Conservation (phyloP, 2,113 vertebrate species). For the Calonectris borealis region DNA sequence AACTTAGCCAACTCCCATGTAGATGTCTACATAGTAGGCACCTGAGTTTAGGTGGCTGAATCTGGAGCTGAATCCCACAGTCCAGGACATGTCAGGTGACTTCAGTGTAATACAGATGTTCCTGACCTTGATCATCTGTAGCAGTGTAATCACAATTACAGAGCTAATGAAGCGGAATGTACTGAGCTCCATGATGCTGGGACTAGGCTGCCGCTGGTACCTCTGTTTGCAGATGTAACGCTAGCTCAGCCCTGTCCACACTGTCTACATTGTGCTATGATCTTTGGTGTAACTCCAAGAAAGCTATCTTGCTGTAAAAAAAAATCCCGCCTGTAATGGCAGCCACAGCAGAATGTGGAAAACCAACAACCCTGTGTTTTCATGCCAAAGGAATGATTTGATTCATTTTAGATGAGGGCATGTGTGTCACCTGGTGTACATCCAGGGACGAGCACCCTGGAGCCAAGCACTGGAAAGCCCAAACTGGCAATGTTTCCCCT, state of each 20-base stretch:
- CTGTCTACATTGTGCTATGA: background rate
- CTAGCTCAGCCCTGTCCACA: background rate
- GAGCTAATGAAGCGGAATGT: background rate
- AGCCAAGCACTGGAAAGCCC: background rate
- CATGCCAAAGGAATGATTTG: background rate
- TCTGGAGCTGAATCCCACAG: background rate
- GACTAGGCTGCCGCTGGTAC: background rate
- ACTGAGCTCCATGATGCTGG: background rate
- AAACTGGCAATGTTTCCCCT: background rate
- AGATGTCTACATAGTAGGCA: background rate
- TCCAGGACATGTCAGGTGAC: background rate
- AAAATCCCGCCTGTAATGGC: background rate
- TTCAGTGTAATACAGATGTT: background rate
- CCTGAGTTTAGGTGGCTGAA: background rate
- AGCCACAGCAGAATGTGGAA: background rate
- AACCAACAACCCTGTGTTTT: background rate
- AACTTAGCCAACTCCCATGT: background rate
- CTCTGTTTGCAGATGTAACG: background rate
- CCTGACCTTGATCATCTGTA: background rate
- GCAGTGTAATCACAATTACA: background rate
- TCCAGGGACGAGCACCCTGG: background rate
- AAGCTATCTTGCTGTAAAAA: background rate
- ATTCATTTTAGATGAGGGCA: background rate
- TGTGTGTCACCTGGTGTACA: background rate
- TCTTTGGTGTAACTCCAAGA: background rate